A percentile compares a stretch with the other conserved stretches of the same genome.
Evolutionary conservation across 2,797 vertebrate species (phyloP).

Genomic region (Peromyscus eremicus): DNA sequence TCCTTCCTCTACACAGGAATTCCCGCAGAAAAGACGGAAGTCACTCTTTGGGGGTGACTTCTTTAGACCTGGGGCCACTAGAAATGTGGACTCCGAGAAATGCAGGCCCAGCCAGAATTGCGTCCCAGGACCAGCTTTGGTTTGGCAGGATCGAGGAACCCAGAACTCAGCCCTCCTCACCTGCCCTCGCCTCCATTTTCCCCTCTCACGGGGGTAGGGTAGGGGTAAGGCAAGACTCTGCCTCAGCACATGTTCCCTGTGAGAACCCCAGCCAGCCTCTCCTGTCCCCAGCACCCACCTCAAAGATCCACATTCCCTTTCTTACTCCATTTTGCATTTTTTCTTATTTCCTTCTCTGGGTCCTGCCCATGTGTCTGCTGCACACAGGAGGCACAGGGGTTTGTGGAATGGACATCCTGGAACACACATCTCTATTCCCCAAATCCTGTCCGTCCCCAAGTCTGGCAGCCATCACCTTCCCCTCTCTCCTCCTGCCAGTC

Average conservation of each 20-base stretch:
- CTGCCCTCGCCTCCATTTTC: background rate
- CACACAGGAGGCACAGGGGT: background rate
- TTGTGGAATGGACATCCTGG: background rate
- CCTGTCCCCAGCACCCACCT: too few relatives aligned
- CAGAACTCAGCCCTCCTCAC: background rate
- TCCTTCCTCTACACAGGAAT: background rate
- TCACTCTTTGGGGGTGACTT: background rate
- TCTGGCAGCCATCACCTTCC: background rate
- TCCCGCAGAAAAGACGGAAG: background rate
- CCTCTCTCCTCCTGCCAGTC: background rate
- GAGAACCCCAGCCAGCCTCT: background rate
- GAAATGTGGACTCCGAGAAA: background rate
- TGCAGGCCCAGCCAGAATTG: background rate
- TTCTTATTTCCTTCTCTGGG: background rate
- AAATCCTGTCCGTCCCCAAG: background rate
- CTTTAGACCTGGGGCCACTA: conserved; percentile 7
- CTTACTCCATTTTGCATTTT: conserved; percentile 20
- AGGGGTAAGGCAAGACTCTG: background rate
- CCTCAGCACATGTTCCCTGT: background rate
- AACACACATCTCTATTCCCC: background rate
- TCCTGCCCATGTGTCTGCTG: background rate
- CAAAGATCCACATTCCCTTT: background rate
- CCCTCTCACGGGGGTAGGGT: background rate
- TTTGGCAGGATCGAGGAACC: background rate
- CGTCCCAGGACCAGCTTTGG: background rate